Percentiles rank a stretch among this genome's conserved stretches.
These are phyloP conservation scores for Chelmon rostratus DNA, from an alignment of 2,797 vertebrate genomes.

Conservation along the genomic window DNA sequence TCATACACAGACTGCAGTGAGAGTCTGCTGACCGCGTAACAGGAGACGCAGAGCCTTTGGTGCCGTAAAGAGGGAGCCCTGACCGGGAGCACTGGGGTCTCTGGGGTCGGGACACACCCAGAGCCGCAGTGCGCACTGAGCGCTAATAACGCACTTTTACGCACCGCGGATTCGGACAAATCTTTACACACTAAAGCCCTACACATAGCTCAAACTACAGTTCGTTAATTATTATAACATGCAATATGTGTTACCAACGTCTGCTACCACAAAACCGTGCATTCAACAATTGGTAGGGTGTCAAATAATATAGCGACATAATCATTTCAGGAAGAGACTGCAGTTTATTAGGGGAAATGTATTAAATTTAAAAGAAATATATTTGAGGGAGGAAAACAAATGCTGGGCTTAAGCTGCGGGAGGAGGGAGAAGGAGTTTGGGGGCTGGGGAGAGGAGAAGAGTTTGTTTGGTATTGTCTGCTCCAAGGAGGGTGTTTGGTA, in stretches of 20 bases:
- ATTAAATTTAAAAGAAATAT: neutral
- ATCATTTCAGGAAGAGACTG: no score
- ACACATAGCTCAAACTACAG: neutral
- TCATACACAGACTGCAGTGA: neutral
- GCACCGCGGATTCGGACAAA: neutral
- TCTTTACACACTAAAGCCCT: neutral
- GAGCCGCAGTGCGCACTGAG: neutral
- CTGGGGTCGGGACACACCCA: neutral
- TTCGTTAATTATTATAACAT: conserved; percentile 2
- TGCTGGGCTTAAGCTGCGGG: neutral
- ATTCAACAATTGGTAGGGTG: neutral
- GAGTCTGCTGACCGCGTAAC: neutral
- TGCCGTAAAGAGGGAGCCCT: conserved; percentile 23
- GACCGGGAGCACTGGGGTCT: neutral
- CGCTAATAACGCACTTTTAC: conserved; percentile 26
- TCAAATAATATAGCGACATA: accelerated
- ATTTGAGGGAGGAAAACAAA: neutral
- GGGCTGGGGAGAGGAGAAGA: neutral
- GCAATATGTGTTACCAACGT: neutral
- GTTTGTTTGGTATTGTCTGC: conserved; percentile 25
- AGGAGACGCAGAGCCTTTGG: conserved; percentile 7
- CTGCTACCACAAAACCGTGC: neutral
- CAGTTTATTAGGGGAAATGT: neutral
- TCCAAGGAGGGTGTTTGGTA: conserved; percentile 35
- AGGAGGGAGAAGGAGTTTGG: neutral